Conservation (phyloP, 2,797 vertebrate species). For the Bufotes viridis region DNA sequence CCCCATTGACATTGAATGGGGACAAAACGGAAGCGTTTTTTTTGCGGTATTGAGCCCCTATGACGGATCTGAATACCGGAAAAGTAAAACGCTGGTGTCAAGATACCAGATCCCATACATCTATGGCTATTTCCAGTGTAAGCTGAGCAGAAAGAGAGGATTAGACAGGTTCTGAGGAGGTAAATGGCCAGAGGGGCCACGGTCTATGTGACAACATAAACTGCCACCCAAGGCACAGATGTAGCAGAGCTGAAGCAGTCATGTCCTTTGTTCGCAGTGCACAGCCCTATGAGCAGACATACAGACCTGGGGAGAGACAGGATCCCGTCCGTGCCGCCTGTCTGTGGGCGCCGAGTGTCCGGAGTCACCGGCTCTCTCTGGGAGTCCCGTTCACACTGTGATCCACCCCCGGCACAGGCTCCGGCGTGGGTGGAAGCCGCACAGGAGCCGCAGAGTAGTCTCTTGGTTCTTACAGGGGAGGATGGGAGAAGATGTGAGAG, state of each 20-base stretch:
- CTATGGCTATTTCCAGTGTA: no score
- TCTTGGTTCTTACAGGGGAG: not conserved
- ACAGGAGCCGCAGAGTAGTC: not conserved
- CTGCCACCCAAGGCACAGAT: not conserved
- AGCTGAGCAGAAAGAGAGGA: no score
- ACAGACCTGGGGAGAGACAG: not conserved
- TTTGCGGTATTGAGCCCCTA: no score
- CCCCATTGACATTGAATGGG: no score
- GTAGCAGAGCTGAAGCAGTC: not conserved
- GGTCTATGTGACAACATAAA: no score
- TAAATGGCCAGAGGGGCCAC: no score
- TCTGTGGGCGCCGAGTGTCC: not conserved
- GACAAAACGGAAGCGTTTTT: no score
- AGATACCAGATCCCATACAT: not conserved
- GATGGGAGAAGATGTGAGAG: constrained; percentile 6
- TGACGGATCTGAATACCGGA: no score
- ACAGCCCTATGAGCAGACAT: no score
- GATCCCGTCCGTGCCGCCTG: not conserved
- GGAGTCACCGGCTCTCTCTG: not conserved
- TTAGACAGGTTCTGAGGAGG: no score
- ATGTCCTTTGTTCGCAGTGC: not conserved
- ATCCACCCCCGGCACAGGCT: not conserved
- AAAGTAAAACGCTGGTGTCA: no score
- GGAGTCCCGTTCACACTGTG: not conserved
- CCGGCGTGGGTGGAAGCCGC: not conserved